Conservation (phyloP, 37 sponge, comb jelly and placozoan species). For the Halisarca cf. caerulea region DNA sequence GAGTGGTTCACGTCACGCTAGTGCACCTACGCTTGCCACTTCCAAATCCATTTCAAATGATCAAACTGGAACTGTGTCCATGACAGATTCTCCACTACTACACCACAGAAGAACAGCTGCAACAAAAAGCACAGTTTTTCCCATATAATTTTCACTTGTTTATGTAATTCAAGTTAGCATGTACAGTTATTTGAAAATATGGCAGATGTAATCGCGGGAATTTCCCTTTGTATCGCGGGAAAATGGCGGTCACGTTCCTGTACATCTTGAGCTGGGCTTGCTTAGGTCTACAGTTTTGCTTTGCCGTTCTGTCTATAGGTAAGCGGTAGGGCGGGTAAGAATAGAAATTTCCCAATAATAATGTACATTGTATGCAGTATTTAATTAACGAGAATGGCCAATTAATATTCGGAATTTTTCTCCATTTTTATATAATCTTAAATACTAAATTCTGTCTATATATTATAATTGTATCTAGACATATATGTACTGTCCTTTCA, state of each 20-base stretch:
- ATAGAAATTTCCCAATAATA: background rate
- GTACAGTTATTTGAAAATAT: background rate
- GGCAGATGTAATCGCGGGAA: background rate
- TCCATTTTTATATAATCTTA: too few species aligned
- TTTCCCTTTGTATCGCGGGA: background rate
- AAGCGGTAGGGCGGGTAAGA: background rate
- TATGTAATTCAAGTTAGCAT: background rate
- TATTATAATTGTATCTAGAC: too few species aligned
- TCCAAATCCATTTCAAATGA: background rate
- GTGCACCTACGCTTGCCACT: constrained; percentile 58
- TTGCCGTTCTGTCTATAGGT: constrained; percentile 78
- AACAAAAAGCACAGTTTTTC: background rate
- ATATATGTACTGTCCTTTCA: too few species aligned
- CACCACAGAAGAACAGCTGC: constrained; percentile 3
- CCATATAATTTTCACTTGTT: background rate
- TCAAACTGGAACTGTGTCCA: background rate
- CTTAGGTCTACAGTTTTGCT: constrained; percentile 39
- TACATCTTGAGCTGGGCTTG: constrained; percentile 75
- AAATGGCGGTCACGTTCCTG: constrained; percentile 50
- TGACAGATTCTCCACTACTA: constrained; percentile 18
- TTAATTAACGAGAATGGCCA: too few species aligned
- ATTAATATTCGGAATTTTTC: too few species aligned
- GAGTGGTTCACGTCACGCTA: constrained; percentile 18
- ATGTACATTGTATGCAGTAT: background rate
- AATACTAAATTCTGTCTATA: too few species aligned